phyloP scores from a whole-genome alignment of 2,797 vertebrate species.

The Dermochelys coriacea region DNA sequence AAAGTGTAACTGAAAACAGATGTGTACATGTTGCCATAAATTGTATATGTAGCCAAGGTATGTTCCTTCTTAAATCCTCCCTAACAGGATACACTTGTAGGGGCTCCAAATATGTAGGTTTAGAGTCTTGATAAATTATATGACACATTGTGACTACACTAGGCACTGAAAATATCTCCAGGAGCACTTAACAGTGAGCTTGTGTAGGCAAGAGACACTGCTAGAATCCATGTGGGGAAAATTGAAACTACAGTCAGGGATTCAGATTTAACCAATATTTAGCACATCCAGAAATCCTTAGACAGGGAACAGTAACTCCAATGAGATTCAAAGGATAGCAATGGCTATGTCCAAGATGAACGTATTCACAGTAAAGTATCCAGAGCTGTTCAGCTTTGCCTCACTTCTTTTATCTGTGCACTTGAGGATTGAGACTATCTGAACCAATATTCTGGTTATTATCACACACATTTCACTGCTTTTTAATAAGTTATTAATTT shows the following conservation, averaged over 20 bases:
- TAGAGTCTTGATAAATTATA: background rate
- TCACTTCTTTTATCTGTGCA: background rate
- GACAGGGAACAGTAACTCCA: background rate
- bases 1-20: background rate
- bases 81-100: background rate
- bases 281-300: background rate
- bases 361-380: background rate
- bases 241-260: background rate
- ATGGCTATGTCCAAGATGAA: background rate
- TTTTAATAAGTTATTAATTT: conserved; percentile 12
- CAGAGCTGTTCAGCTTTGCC: background rate
- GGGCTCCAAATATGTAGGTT: background rate
- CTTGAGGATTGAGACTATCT: background rate
- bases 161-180: background rate
- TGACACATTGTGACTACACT: background rate
- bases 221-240: background rate
- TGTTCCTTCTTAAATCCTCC: background rate
- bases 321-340: background rate
- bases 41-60: background rate
- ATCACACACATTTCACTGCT: background rate
- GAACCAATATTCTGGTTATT: background rate
- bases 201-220: background rate
- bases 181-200: background rate
- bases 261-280: background rate
- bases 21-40: background rate